Evolutionary conservation across 2,797 vertebrate genomes (phyloP).

Genomic region (Sebastolobus alascanus): DNA sequence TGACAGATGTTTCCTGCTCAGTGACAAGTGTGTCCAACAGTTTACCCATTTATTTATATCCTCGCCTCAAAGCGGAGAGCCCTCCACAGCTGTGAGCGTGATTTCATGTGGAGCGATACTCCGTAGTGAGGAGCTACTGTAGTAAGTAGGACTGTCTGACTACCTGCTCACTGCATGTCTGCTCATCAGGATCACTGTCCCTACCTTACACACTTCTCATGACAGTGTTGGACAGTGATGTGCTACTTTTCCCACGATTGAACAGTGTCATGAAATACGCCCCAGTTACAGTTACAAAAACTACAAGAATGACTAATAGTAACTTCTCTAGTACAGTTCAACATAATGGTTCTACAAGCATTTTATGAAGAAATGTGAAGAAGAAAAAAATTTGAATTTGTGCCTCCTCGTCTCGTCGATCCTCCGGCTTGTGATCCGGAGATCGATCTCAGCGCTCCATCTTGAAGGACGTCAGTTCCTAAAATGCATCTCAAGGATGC

Average conservation of each 20-base stretch:
- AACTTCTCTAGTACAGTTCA: neutral
- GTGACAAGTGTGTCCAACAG: neutral
- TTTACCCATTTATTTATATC: conserved; percentile 16
- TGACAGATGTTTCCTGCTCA: conserved; percentile 6
- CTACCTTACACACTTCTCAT: too few relatives aligned
- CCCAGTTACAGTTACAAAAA: too few relatives aligned
- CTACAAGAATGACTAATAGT: too few relatives aligned
- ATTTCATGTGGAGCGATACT: neutral
- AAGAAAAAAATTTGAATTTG: neutral
- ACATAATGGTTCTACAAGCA: neutral
- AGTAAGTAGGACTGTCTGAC: neutral
- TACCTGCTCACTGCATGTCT: neutral
- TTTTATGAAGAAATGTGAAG: neutral
- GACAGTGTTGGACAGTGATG: too few relatives aligned
- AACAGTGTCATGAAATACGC: too few relatives aligned
- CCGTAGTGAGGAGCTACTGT: neutral
- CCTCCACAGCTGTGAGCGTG: neutral
- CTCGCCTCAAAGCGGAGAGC: neutral
- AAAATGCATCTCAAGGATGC: too few relatives aligned
- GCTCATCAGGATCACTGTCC: too few relatives aligned
- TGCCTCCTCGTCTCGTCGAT: too few relatives aligned
- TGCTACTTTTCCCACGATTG: too few relatives aligned
- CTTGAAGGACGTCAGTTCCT: too few relatives aligned
- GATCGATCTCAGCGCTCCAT: too few relatives aligned
- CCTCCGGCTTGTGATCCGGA: too few relatives aligned